Evolutionary conservation across 2,113 vertebrate species (phyloP), one percentile per base, ranked within the genome.

Genomic region (Anas platyrhynchos): DNA sequence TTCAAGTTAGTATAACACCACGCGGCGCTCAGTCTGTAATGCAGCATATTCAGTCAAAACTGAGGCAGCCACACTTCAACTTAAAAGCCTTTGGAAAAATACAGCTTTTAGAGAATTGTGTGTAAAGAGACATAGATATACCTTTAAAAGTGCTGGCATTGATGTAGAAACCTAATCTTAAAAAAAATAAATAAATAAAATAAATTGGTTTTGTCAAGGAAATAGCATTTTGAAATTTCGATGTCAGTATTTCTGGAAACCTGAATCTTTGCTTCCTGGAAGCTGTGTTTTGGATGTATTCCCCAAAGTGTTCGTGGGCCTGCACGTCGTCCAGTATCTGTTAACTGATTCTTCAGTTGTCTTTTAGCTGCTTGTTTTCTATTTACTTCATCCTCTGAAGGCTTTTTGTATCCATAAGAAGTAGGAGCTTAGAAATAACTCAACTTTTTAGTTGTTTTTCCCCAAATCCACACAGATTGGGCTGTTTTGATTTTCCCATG

Each of bases 21-120:
- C 27, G 66, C 44, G 78, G 29, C 46, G 13, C 38, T 83, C 13
- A 7, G 21, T 75, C 48, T 82, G 81, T 91, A 84, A 78, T 58
- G 26, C 1, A 5, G 58, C 54, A 44, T n/a, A 17, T 84, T 75
- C 16, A 52, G 61, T 75, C 63, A 65, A 43, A 84, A 82, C 52
- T 26, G 61, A 79, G 38, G 54, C 2, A 7, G 78, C 85, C 67
- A 38, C 14, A 29, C 38, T 94, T 68, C 3, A 83, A 31, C 32
- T 80, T 56, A 67, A 96, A 95, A 75, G 56, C 16, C 34, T 72
- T 68, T 84, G 81, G 62, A 87, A 89, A 92, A 93, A 56, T 50
- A 86, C 9, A 63, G 5, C 46, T 94, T 89, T 1, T 9, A 20
- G 52, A 81, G 89, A 82, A 72, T 43, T 31, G 6, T 48, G 41